These are phyloP conservation scores for Nannobrachium achirus DNA, from an alignment of 2,113 vertebrate genomes.

Conservation along the genomic window DNA sequence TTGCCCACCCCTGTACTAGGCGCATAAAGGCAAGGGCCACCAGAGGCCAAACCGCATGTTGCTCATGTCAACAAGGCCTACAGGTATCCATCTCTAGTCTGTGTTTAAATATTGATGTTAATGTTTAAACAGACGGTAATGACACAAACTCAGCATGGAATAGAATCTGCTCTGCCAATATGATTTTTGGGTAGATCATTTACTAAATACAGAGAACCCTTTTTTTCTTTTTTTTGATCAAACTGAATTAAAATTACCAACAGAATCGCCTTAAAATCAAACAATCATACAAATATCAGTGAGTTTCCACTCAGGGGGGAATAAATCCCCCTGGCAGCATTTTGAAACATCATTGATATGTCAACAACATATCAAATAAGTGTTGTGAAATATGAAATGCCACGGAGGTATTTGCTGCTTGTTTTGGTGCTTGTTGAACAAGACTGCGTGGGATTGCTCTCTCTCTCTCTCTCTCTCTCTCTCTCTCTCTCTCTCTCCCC, in stretches of 20 bases:
- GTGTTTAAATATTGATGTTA: constrained; percentile 63
- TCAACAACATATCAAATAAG: constrained; percentile 73
- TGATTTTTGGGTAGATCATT: constrained; percentile 62
- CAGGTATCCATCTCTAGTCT: constrained; percentile 48
- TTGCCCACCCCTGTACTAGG: too few species aligned
- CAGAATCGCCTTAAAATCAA: neutral
- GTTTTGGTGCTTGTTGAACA: constrained; percentile 77
- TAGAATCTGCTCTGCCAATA: constrained; percentile 58
- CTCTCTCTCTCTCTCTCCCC: too few species aligned
- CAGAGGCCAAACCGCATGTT: too few species aligned
- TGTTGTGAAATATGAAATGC: constrained; percentile 65
- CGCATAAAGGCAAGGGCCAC: too few species aligned
- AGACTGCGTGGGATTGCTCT: constrained; percentile 73
- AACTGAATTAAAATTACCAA: constrained; percentile 11
- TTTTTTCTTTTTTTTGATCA: constrained; percentile 12
- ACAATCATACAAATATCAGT: constrained; percentile 40
- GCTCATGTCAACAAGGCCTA: too few species aligned
- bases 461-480: too few species aligned
- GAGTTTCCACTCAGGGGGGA: constrained; percentile 48
- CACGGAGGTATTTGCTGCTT: constrained; percentile 56
- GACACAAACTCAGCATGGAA: constrained; percentile 54
- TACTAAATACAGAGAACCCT: constrained; percentile 59
- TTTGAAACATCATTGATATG: constrained; percentile 57
- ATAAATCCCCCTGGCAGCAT: constrained; percentile 62
- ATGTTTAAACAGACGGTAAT: constrained; percentile 71